Evolutionary conservation across 2,888 invertebrate species (phyloP).

Genomic region (Rugalucina vietnamica): DNA sequence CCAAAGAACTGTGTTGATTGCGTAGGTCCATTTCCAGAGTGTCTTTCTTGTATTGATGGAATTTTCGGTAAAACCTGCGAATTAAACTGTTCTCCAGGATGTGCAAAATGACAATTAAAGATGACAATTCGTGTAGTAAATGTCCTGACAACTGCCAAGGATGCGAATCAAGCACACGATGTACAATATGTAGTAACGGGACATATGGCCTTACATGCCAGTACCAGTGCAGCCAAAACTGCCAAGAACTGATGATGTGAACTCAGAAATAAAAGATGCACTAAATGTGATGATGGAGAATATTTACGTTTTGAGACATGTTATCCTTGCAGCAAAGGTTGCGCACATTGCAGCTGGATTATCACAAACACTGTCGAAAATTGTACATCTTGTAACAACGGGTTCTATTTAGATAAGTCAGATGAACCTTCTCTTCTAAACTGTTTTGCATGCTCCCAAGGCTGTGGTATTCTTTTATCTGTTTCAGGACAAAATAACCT

Average conservation of each 20-base stretch:
- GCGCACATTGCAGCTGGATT: neutral
- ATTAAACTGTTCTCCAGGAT: neutral
- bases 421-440: neutral
- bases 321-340: neutral
- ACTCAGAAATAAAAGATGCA: neutral
- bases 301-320: neutral
- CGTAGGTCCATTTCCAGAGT: neutral
- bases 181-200: neutral
- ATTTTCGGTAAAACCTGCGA: neutral
- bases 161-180: neutral
- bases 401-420: neutral
- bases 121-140: neutral
- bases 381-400: neutral
- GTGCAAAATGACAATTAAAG: neutral
- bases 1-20: neutral
- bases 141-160: neutral
- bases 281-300: neutral
- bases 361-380: neutral
- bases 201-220: neutral
- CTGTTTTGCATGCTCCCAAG: neutral
- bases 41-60: neutral
- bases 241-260: neutral
- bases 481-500: no score
- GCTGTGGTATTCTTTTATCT: no score
- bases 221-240: neutral